Percentiles rank a stretch among this genome's conserved stretches.
phyloP scores from a whole-genome alignment of 2,113 vertebrate genomes.

The Narcine bancroftii region DNA sequence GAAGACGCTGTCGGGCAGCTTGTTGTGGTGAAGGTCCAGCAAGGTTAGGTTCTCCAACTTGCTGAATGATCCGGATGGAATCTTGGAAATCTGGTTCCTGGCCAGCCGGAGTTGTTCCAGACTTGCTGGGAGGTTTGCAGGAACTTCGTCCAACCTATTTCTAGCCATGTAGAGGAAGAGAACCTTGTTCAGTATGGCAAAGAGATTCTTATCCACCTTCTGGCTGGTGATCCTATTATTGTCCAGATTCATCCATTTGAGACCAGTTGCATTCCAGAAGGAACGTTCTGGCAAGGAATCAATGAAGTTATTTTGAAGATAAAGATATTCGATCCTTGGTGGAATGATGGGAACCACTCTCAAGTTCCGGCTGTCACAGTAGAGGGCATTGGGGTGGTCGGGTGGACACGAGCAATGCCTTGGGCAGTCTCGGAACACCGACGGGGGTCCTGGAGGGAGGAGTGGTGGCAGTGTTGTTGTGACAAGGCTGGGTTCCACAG shows the following conservation, averaged over 20 bases:
- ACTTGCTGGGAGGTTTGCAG: constrained; percentile 68
- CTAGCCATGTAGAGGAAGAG: constrained; percentile 79
- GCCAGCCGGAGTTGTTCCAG: constrained; percentile 86
- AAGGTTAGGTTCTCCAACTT: constrained; percentile 80
- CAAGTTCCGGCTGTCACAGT: constrained; percentile 93
- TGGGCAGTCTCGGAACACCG: constrained; percentile 76
- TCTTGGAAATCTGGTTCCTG: constrained; percentile 80
- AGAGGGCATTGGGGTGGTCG: constrained; percentile 76
- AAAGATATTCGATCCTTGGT: constrained; percentile 76
- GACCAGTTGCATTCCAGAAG: constrained; percentile 74
- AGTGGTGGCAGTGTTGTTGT: constrained; percentile 87
- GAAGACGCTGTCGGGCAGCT: constrained; percentile 74
- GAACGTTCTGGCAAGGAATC: constrained; percentile 73
- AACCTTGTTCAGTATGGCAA: constrained; percentile 75
- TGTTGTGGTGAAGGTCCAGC: constrained; percentile 86
- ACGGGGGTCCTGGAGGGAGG: constrained; percentile 70
- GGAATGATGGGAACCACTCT: constrained; percentile 79
- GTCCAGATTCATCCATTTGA: constrained; percentile 87
- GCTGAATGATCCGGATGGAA: constrained; percentile 72
- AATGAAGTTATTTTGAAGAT: constrained; percentile 96
- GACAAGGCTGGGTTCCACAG: constrained; percentile 67
- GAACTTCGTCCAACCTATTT: constrained; percentile 84
- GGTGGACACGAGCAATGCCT: constrained; percentile 78
- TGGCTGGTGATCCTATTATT: constrained; percentile 76
- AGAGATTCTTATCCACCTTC: constrained; percentile 71